Evolutionary conservation across 2,797 vertebrate species (phyloP), one percentile per base, ranked within the genome.

Genomic region (Mus spretus): DNA sequence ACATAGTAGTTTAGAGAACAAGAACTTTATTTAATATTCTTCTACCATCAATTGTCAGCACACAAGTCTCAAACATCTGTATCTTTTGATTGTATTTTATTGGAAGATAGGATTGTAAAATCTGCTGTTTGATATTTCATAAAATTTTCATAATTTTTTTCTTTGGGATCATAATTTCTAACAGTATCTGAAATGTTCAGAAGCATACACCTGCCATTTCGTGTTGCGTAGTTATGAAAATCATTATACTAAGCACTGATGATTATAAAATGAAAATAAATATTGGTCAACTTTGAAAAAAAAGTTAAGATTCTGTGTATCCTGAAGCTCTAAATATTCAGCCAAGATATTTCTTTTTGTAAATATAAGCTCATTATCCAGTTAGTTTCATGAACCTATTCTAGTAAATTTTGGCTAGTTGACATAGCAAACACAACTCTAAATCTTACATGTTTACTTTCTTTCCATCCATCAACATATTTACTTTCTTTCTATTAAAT

Each of bases 361-460:
- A 70, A 50, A 53, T 9, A 53, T 53, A 26, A 24, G 12, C 1
- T 70, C 65, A 53, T 70, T 70, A 15, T 24, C 20, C 24, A 53
- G 0, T n/a, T n/a, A 50, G 1, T n/a, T 63, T 65, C 63, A 65
- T 28, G 3, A 90, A 1, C 0, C 92, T 91, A 97, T 59, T 95
- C 74, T n/a, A 91, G 77, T 83, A 90, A 95, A 96, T 96, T 96
- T 93, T 90, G 86, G 44, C 61, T 94, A 19, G 91, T 93, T 91
- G 65, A 95, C 87, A 95, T 93, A 87, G 34, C 80, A 65, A 95
- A 74, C 4, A 17, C 50, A 53, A 75, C 22, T 91, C 22, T 20
- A 91, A 28, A 93, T 89, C 28, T 37, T 89, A 47, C n/a, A 86
- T 14, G 31, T 15, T 67, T 86, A 3, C 15, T 78, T 53, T 34